Base-by-base conservation (phyloP, 2,888 invertebrate genomes). In the Oegoconia quadripuncta region DNA sequence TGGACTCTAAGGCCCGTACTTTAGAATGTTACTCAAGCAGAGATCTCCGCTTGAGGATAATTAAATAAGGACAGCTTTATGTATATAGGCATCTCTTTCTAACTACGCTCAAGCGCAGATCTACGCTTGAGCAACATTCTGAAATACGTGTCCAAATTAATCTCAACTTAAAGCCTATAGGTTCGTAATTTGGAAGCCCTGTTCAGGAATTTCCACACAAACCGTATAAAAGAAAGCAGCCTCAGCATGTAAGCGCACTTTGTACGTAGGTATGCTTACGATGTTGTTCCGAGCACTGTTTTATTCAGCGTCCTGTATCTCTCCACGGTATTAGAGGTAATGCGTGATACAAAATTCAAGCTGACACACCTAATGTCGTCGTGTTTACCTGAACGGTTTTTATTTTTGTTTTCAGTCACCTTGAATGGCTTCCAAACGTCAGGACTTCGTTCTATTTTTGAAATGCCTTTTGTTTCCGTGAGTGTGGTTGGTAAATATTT, bases 311-410 rank as follows among this genome's bases (percentile, higher is more conserved):
- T 12, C 8, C 18, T 17, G 20, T 22, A 22, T 25, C 22, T 27
- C 22, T 11, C 17, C 14, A 15, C 27, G 18, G 26, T 40, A 32
- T 27, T 25, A 30, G 30, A 20, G 34, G 34, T 37, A 37, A 41
- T 34, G 37, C 25, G 41, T 28, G 32, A 28, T 42, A 35, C 42
- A 42, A 42, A 39, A 42, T 42, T 42, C 42, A 42, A 38, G 38
- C 35, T 32, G 35, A 35, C 39, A 25, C 39, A 28, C 26, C 14
- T 37, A 32, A 40, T 35, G 31, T 14, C 17, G 17, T 9, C 13
- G 25, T 18, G 30, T 27, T 26, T 40, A 31, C 30, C 16, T 27
- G 16, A 31, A 18, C 20, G 18, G 12, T 25, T 33, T 33, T 40
- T 40, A 35, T 36, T 40, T 23, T 23, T 8, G 23, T 6, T 23